Evolutionary conservation across 1,140 invertebrate genomes (phyloP).

Genomic region (Drosophila tristis): DNA sequence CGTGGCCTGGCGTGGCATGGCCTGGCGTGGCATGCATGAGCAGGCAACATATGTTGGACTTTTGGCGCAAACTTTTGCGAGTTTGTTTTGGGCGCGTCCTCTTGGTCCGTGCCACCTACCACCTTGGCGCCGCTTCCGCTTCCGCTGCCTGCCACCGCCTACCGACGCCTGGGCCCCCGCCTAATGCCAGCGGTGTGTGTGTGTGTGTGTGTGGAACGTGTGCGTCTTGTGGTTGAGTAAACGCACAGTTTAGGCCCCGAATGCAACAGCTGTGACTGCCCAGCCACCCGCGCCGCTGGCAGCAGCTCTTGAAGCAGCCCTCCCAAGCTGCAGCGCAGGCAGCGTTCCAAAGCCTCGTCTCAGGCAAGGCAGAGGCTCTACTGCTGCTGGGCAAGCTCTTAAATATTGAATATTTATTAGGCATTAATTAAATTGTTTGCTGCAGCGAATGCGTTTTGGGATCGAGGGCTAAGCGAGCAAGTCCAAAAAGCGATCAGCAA

Average conservation of each 20-base stretch:
- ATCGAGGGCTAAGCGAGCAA: too few species aligned
- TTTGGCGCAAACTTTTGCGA: conserved; percentile 65
- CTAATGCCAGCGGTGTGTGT: too few species aligned
- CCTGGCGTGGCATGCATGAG: conserved; percentile 55
- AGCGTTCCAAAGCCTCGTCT: too few species aligned
- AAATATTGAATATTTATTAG: too few species aligned
- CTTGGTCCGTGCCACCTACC: conserved; percentile 10
- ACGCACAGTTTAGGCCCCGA: conserved; percentile 72
- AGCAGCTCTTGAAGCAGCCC: neutral
- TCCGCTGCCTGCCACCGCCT: too few species aligned
- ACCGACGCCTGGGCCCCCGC: neutral
- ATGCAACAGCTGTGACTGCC: conserved; percentile 73
- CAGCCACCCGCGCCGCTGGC: neutral
- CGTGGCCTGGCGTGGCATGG: neutral
- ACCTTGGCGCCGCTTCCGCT: conserved; percentile 27
- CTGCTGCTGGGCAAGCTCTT: too few species aligned
- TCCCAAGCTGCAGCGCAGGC: neutral
- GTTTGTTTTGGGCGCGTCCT: conserved; percentile 53
- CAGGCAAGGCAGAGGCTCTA: too few species aligned
- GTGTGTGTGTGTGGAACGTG: conserved; percentile 52
- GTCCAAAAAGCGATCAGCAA: too few species aligned
- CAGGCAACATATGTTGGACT: conserved; percentile 79
- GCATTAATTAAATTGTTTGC: too few species aligned
- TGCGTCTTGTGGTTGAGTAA: conserved; percentile 70
- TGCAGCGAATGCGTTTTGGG: too few species aligned